Conservation (phyloP, 2,113 vertebrate genomes). For the Corythaixoides concolor region DNA sequence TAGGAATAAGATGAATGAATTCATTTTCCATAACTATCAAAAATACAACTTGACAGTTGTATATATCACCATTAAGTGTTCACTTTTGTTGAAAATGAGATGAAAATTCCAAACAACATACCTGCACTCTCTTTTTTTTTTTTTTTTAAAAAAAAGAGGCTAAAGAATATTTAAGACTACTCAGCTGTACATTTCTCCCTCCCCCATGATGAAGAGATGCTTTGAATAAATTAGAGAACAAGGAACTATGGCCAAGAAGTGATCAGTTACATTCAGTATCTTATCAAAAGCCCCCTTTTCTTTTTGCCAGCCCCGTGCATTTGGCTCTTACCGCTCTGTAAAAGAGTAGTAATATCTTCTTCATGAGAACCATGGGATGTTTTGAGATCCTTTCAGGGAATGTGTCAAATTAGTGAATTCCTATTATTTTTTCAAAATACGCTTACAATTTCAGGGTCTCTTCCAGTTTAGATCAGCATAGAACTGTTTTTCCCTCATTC, state of each 20-base stretch:
- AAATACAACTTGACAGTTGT: not conserved
- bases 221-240: not conserved
- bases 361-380: not conserved
- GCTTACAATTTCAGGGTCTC: not conserved
- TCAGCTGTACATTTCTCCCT: not conserved
- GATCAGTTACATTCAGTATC: not conserved
- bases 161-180: not conserved
- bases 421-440: not conserved
- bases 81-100: not conserved
- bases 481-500: not conserved
- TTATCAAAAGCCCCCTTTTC: not conserved
- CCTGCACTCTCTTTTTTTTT: no score
- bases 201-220: not conserved
- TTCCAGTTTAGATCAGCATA: not conserved
- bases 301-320: not conserved
- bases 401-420: accelerated
- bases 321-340: not conserved
- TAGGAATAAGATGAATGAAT: not conserved
- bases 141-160: not conserved
- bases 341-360: not conserved
- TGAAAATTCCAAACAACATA: not conserved
- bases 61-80: not conserved
- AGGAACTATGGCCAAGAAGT: not conserved
- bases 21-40: not conserved
- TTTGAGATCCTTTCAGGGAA: not conserved